Conservation (phyloP, 2,888 invertebrate genomes). For the Chaetogeoica ovagalla region DNA sequence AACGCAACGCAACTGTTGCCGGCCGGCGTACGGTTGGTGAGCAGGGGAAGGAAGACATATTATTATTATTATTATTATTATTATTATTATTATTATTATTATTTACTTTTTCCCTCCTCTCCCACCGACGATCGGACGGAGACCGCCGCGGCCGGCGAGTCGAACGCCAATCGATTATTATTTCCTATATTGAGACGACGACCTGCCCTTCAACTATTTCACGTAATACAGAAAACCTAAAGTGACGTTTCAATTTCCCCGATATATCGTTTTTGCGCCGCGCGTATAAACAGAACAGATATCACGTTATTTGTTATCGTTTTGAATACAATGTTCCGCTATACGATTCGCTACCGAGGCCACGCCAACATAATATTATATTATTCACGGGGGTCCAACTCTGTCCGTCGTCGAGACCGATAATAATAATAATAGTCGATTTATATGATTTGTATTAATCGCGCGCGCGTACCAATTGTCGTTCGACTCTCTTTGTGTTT, state of each 20-base stretch:
- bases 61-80: background rate
- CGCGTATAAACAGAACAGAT: background rate
- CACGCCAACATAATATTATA: no score
- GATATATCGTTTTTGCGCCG: background rate
- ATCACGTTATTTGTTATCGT: background rate
- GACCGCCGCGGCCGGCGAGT: background rate
- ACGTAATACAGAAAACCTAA: background rate
- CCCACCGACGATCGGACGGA: no score
- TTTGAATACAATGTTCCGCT: background rate
- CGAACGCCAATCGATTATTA: slow-evolving; percentile 36
- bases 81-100: background rate
- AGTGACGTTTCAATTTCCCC: slow-evolving; percentile 37
- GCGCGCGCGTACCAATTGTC: no score
- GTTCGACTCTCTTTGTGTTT: no score
- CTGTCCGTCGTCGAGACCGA: no score
- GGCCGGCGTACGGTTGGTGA: no score
- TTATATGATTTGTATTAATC: no score
- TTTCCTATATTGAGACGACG: no score
- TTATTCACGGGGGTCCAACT: no score
- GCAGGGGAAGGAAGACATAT: background rate
- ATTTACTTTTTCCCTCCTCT: background rate
- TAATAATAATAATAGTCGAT: no score
- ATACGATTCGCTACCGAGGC: no score
- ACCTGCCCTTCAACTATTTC: background rate
- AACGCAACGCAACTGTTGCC: slow-evolving; percentile 24